Base-by-base conservation (phyloP, 2,797 vertebrate genomes). In the Argyrosomus regius region DNA sequence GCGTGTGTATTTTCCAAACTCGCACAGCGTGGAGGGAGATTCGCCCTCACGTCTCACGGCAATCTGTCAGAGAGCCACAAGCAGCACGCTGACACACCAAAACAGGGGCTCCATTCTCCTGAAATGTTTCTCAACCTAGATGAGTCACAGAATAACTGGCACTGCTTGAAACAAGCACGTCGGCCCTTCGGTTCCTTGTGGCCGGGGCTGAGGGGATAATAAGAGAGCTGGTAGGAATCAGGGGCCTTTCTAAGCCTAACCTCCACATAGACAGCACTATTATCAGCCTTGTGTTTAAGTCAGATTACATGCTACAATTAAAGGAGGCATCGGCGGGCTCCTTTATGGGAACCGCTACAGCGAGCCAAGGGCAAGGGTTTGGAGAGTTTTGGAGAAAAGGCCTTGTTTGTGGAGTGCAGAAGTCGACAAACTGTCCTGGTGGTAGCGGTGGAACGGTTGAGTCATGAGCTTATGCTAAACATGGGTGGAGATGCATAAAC, bases 251-350 rank as follows among this genome's bases (percentile, higher is more conserved):
- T 94, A 93, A 93, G 92, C 91, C 91, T 86, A 91, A 93, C 92
- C 89, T 92, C 90, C 81, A 82, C 89, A 93, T 68, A 94, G 93
- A 93, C 93, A 89, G 92, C 80, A 84, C 93, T 92, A 93, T 93
- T 93, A 94, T 94, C 93, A 93, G 92, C 91, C 94, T 92, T 93
- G 93, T 94, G 92, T 93, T 95, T 93, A 94, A 91, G 85, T 87
- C 91, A 89, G 94, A 94, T 94, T 94, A 94, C 93, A 94, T 60
- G 88, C 86, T 92, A 75, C 91, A 93, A 93, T 94, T 93, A 94
- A 89, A 94, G 87, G 91, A 92, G 88, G 89, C 89, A 90, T 90
- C 83, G 50, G 78, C 80, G 16, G 80, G 81, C 77, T 89, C 71
- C 87, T 88, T 88, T 87, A 91, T 84, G 89, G 92, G 90, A 91